A percentile compares a stretch with the other conserved stretches of the same genome.
Evolutionary conservation across 1,140 invertebrate genomes (phyloP).

Genomic region (Chironomus striatipennis): DNA sequence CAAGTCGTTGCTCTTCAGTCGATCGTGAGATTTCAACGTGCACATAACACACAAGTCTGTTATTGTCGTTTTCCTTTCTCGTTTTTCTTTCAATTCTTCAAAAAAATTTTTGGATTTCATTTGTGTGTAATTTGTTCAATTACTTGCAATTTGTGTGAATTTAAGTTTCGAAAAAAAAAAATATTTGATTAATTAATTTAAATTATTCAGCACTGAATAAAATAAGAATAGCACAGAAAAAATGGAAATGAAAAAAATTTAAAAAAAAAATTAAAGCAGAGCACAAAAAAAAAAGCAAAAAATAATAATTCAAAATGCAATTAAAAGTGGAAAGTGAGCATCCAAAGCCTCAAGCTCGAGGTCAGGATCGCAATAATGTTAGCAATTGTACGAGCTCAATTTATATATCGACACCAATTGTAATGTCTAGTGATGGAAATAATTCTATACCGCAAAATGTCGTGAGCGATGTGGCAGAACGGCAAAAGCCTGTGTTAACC

Average conservation of each 20-base stretch:
- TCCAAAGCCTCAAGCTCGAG: not conserved
- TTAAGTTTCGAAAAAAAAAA: no score
- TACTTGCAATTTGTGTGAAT: not conserved
- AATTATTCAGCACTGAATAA: not conserved
- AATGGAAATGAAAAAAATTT: not conserved
- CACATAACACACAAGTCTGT: not conserved
- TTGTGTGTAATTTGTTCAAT: not conserved
- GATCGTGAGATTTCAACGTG: not conserved
- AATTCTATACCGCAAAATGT: not conserved
- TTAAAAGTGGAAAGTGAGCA: not conserved
- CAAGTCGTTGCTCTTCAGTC: not conserved
- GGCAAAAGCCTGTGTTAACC: constrained; percentile 11
- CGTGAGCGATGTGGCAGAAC: not conserved
- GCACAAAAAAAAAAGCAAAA: not conserved
- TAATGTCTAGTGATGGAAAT: not conserved
- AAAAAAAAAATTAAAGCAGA: not conserved
- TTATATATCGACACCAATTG: not conserved
- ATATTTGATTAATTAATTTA: not conserved
- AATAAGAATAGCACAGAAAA: not conserved
- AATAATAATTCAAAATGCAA: not conserved
- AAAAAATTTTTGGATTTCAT: no score
- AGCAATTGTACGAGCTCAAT: not conserved
- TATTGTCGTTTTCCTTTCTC: not conserved
- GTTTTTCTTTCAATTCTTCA: no score
- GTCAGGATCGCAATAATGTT: not conserved